Evolutionary conservation across 2,113 vertebrate genomes (phyloP).

Genomic region (Corvus moneduloides): DNA sequence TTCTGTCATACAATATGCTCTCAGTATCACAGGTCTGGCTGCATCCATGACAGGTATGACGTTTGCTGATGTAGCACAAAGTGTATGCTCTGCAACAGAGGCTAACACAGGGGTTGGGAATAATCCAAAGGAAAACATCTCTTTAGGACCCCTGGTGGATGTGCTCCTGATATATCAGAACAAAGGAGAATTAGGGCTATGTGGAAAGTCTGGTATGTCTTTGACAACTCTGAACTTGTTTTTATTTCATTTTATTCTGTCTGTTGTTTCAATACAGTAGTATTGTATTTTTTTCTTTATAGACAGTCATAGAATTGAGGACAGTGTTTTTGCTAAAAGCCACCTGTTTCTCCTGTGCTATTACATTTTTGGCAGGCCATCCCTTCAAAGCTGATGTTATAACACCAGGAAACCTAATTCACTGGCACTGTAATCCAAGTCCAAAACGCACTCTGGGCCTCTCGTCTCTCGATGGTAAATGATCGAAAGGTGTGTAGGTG

Average conservation of each 20-base stretch:
- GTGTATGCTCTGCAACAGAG: not conserved
- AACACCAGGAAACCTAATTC: not conserved
- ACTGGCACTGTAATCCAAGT: not conserved
- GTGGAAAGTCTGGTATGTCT: not conserved
- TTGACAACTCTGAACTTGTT: not conserved
- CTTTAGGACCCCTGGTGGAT: not conserved
- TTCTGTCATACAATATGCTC: not conserved
- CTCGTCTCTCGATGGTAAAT: not conserved
- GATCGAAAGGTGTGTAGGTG: not conserved
- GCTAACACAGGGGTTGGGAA: not conserved
- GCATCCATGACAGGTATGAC: not conserved
- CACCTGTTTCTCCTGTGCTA: not conserved
- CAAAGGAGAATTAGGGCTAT: not conserved
- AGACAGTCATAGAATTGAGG: not conserved
- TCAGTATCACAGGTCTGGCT: not conserved
- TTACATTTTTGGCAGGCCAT: not conserved
- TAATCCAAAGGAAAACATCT: not conserved
- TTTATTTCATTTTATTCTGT: not conserved
- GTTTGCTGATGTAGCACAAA: not conserved
- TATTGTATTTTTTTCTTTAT: not conserved
- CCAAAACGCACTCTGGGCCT: not conserved
- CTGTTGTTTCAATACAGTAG: not conserved
- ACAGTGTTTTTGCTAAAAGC: not conserved
- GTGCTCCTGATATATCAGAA: not conserved
- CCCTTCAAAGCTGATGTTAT: not conserved